Conservation (phyloP, 2,888 invertebrate species). For the Notocelia uddmanniana region DNA sequence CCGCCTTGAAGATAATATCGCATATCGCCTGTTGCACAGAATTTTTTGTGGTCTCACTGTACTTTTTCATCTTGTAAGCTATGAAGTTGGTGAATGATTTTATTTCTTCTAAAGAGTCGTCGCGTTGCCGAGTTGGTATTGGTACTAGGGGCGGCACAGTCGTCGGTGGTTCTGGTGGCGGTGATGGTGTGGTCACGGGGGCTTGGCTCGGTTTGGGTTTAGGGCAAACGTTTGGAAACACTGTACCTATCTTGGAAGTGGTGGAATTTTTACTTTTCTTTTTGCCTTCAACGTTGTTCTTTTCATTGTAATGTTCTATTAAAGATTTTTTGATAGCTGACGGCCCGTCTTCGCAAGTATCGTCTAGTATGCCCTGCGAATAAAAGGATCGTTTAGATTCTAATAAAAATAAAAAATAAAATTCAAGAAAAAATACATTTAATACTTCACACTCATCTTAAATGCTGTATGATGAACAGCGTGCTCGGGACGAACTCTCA, state of each 20-base stretch:
- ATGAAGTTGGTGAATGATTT: constrained; percentile 61
- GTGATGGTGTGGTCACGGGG: neutral
- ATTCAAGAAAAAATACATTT: neutral
- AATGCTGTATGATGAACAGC: no score
- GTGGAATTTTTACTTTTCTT: constrained; percentile 13
- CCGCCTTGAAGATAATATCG: constrained; percentile 65
- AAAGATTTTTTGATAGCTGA: constrained; percentile 35
- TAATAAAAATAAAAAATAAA: constrained; percentile 26
- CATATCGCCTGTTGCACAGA: constrained; percentile 64
- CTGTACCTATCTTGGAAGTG: constrained; percentile 24
- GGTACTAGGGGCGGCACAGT: constrained; percentile 12
- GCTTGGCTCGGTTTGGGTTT: constrained; percentile 2
- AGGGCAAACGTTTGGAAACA: constrained; percentile 29
- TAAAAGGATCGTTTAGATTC: neutral
- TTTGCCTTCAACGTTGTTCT: constrained; percentile 11
- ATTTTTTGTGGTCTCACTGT: constrained; percentile 57
- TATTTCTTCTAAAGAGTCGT: constrained; percentile 59
- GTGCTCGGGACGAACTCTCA: no score
- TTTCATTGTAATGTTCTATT: constrained; percentile 36
- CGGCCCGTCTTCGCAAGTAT: constrained; percentile 21
- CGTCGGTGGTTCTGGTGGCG: constrained; percentile 25
- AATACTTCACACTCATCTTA: no score
- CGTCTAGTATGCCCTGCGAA: constrained; percentile 18
- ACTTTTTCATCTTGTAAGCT: constrained; percentile 64
- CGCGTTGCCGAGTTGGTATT: constrained; percentile 42